Percentiles rank a stretch among this genome's conserved stretches.
These are phyloP conservation scores for Myodes glareolus DNA, from an alignment of 2,113 vertebrate genomes.

Conservation along the genomic window DNA sequence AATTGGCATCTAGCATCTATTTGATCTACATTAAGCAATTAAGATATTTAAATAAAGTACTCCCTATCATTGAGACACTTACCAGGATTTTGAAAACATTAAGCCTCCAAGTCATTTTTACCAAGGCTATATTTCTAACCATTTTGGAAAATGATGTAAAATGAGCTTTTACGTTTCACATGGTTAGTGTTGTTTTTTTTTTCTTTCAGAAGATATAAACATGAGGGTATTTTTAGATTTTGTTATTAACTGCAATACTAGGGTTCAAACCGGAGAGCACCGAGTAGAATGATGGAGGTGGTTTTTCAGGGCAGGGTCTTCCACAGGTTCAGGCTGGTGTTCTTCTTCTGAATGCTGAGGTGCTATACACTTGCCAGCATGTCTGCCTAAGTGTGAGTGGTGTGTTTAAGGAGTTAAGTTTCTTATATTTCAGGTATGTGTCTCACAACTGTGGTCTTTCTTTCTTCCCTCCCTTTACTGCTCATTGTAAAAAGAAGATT, in stretches of 20 bases:
- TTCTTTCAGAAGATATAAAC: neutral
- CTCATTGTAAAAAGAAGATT: neutral
- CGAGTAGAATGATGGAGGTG: no score
- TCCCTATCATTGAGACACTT: neutral
- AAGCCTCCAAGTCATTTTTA: conserved; percentile 9
- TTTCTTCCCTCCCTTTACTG: neutral
- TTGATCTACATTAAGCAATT: neutral
- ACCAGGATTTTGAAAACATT: neutral
- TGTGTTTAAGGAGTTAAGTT: neutral
- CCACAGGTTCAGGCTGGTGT: no score
- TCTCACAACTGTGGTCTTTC: neutral
- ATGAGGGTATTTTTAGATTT: neutral
- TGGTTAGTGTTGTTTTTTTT: neutral
- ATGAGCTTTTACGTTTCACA: neutral
- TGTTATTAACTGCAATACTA: neutral
- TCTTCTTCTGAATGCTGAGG: neutral
- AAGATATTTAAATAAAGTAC: neutral
- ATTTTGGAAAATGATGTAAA: conserved; percentile 17
- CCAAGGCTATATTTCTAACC: neutral
- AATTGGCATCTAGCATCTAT: neutral
- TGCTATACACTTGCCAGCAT: no score
- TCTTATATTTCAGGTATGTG: conserved; percentile 19
- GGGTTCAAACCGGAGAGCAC: neutral
- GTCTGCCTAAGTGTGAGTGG: neutral
- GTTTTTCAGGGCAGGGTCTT: neutral